These are phyloP conservation scores for Eledone cirrhosa DNA, from an alignment of 2,888 invertebrate genomes.

Conservation along the genomic window DNA sequence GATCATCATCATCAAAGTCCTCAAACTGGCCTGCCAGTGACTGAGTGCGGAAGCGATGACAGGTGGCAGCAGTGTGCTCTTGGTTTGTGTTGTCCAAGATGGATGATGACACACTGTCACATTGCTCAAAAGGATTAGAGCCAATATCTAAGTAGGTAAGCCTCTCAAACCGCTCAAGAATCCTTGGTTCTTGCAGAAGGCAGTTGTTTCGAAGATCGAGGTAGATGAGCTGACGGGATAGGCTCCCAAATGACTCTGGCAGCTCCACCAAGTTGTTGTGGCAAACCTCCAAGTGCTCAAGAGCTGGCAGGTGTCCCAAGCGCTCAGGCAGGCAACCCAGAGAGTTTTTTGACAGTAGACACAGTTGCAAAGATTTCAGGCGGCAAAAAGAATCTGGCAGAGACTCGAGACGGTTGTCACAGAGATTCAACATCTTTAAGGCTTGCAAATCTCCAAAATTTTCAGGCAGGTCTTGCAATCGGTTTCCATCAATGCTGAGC, in stretches of 20 bases:
- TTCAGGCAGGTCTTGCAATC: background rate
- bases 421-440: background rate
- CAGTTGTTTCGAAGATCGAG: slow-evolving; percentile 6
- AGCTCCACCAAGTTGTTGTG: background rate
- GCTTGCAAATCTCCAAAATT: background rate
- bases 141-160: too few species aligned
- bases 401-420: background rate
- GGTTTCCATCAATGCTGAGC: slow-evolving; percentile 1
- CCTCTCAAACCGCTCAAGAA: too few species aligned
- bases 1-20: background rate
- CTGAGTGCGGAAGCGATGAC: too few species aligned
- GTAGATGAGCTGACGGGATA: background rate
- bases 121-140: too few species aligned
- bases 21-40: slow-evolving; percentile 24
- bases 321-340: slow-evolving; percentile 2
- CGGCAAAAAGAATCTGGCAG: slow-evolving; percentile 13
- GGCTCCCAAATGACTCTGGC: background rate
- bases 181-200: background rate
- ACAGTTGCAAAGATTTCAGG: slow-evolving; percentile 6
- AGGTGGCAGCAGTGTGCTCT: too few species aligned
- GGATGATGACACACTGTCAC: too few species aligned
- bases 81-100: too few species aligned
- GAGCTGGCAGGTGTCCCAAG: background rate
- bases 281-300: background rate
- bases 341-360: slow-evolving; percentile 10